Percentiles rank a stretch among this genome's conserved stretches.
phyloP scores from a whole-genome alignment of 1,140 invertebrate genomes.

The Parasteatoda tepidariorum region DNA sequence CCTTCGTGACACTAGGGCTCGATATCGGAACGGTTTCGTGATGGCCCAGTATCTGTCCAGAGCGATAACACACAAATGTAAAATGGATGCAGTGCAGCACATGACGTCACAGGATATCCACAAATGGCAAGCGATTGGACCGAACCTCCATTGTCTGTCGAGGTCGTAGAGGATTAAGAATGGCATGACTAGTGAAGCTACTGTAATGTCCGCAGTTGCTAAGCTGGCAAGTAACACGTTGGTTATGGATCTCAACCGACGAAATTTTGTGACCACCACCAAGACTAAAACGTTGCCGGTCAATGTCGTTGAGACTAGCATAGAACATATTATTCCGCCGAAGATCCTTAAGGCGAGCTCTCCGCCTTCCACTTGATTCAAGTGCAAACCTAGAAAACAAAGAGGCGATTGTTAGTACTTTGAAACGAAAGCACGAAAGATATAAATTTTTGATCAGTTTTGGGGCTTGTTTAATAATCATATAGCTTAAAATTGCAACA shows the following conservation, averaged over 20 bases:
- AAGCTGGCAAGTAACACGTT: slow-evolving; percentile 92
- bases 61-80: slow-evolving; percentile 91
- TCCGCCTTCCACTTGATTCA: slow-evolving; percentile 29
- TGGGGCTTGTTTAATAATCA: too few species aligned
- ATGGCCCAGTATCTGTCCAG: slow-evolving; percentile 87
- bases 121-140: slow-evolving; percentile 82
- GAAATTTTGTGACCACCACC: slow-evolving; percentile 86
- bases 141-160: slow-evolving; percentile 85
- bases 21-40: slow-evolving; percentile 89
- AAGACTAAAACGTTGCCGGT: slow-evolving; percentile 88
- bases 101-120: slow-evolving; percentile 70
- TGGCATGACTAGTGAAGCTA: slow-evolving; percentile 81
- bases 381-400: slow-evolving; percentile 27
- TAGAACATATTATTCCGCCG: slow-evolving; percentile 56
- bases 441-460: too few species aligned
- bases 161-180: slow-evolving; percentile 84
- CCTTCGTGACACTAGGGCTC: slow-evolving; percentile 84
- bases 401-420: too few species aligned
- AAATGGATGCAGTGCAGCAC: slow-evolving; percentile 83
- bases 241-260: slow-evolving; percentile 75
- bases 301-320: slow-evolving; percentile 72
- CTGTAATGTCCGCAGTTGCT: slow-evolving; percentile 80
- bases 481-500: too few species aligned
- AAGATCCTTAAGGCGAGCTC: slow-evolving; percentile 54
- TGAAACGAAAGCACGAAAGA: too few species aligned